Evolutionary conservation across 2,888 invertebrate species (phyloP).

Genomic region (Dolomedes plantarius): DNA sequence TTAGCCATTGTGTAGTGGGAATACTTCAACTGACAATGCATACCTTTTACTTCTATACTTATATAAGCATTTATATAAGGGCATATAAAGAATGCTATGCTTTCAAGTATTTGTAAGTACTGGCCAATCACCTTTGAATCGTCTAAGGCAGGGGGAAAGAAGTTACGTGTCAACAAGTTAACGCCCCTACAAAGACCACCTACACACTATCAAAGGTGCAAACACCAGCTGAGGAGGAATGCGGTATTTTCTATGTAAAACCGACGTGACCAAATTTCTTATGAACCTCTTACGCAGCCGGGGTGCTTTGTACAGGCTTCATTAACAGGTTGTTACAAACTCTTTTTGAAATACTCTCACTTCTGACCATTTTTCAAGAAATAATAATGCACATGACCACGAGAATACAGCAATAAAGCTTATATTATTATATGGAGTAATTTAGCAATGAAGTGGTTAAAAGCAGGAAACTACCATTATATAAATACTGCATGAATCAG

Average conservation of each 20-base stretch:
- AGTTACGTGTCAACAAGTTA: background rate
- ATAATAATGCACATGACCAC: background rate
- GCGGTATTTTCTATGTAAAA: constrained; percentile 4
- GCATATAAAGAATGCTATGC: background rate
- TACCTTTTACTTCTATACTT: background rate
- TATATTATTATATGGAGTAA: too few species aligned
- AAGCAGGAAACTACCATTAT: too few species aligned
- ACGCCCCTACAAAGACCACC: constrained; percentile 8
- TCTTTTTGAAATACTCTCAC: background rate
- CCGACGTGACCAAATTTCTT: background rate
- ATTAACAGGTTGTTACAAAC: background rate
- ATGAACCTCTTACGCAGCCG: background rate
- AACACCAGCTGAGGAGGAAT: background rate
- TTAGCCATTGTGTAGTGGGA: too few species aligned
- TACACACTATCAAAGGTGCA: background rate
- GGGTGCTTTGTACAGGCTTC: background rate
- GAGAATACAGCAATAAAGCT: too few species aligned
- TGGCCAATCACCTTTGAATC: constrained; percentile 1
- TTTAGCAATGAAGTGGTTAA: too few species aligned
- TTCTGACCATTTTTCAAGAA: background rate
- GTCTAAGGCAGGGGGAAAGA: background rate
- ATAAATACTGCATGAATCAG: background rate
- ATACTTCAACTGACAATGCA: background rate
- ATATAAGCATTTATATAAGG: background rate
- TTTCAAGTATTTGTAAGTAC: background rate